Base-by-base conservation (phyloP, 1,140 invertebrate genomes). In the roundworm (Caenorhabditis elegans) region DNA sequence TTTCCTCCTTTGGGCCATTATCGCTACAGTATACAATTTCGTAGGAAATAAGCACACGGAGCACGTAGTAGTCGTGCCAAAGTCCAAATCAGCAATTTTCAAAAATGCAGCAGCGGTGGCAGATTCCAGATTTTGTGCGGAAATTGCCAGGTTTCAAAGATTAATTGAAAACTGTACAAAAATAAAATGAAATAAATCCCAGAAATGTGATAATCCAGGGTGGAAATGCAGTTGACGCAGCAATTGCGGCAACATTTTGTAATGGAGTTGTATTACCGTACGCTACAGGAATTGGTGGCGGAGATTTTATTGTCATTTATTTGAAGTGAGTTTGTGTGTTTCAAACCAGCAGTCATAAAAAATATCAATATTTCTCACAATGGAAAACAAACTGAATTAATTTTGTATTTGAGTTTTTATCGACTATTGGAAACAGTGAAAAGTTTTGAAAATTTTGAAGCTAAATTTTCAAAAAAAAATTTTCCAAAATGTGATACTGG, bases 211-310 rank as follows among this genome's bases (percentile, higher is more conserved):
- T 70, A 39, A 70, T 70, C 34, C 60, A 70, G 43, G 60, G 60
- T 0, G 60, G 60, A 43, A 70, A 70, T n/a, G 60, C 60, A 17
- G 60, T 70, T 15, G 60, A 70, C 22, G 60, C 60, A 13, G 60
- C 60, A 1, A 70, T 70, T 13, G 34, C 34, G 5, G 60, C 60
- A 0, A 70, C 60, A 24, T 70, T 70, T 10, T 70, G 60, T 70
- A 70, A 76, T 47, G 81, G 81, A n/a, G 91, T 96, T 0, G 91
- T 94, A 3, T 94, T 94, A 86, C 92, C 94, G 84, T 94, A 96
- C 84, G 94, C 94, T 88, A 93, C 94, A 92, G 95, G 95, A 0
- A 86, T 95, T 0, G 95, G 95, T 2, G 95, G 95, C 65, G 95
- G 95, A 0, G 93, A 93, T 87, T 90, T 95, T 76, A 94, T 95